Conservation (phyloP, 1,140 invertebrate genomes). For the Camponotus floridanus region DNA sequence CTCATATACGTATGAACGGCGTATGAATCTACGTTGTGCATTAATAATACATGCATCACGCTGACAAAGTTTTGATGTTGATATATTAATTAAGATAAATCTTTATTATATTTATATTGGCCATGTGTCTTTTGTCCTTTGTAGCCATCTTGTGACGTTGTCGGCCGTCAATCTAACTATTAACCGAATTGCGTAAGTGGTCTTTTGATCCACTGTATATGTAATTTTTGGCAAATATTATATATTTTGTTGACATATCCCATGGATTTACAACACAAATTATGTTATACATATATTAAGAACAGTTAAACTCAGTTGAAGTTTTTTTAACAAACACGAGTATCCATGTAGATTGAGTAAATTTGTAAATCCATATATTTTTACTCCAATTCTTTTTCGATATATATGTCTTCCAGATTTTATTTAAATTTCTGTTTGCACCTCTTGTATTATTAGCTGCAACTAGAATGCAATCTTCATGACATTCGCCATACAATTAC, state of each 20-base stretch:
- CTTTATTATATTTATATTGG: constrained; percentile 81
- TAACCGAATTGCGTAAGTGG: constrained; percentile 96
- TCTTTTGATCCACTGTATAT: constrained; percentile 84
- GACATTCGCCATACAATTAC: constrained; percentile 68
- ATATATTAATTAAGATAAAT: constrained; percentile 68
- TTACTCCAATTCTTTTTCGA: constrained; percentile 52
- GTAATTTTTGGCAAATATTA: constrained; percentile 78
- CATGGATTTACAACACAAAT: constrained; percentile 79
- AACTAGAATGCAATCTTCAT: constrained; percentile 77
- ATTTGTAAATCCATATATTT: constrained; percentile 79
- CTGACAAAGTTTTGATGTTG: constrained; percentile 69
- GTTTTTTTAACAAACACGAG: constrained; percentile 7
- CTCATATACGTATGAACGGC: constrained; percentile 53
- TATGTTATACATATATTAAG: not conserved
- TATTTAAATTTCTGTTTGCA: constrained; percentile 75
- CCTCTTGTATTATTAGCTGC: constrained; percentile 72
- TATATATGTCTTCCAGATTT: constrained; percentile 66
- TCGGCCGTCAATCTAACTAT: constrained; percentile 95
- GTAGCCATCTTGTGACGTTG: constrained; percentile 95
- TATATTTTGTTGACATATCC: constrained; percentile 65
- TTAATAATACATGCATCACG: constrained; percentile 73
- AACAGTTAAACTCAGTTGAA: constrained; percentile 2
- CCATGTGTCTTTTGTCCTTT: constrained; percentile 86
- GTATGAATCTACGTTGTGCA: constrained; percentile 67
- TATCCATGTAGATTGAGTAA: constrained; percentile 25